Evolutionary conservation across 2,888 invertebrate species (phyloP).

Genomic region (Scrobipalpa costella): DNA sequence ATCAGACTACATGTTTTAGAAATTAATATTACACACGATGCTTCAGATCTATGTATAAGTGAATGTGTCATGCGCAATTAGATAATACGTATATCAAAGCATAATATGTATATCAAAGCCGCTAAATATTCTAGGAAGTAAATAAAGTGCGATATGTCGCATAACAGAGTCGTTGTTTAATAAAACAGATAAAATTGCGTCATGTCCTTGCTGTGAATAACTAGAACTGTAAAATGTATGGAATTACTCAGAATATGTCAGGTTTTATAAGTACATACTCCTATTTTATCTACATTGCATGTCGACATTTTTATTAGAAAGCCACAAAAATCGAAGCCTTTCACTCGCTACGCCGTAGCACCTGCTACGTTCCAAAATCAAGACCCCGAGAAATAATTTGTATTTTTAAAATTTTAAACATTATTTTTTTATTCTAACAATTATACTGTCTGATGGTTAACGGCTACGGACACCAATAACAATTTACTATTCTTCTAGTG

Average conservation of each 20-base stretch:
- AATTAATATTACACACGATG: neutral
- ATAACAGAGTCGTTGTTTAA: neutral
- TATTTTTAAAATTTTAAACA: no score
- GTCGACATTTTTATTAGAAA: no score
- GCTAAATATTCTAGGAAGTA: constrained; percentile 6
- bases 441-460: no score
- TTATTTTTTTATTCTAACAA: no score
- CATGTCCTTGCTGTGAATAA: constrained; percentile 3
- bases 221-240: neutral
- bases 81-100: neutral
- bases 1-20: neutral
- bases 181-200: neutral
- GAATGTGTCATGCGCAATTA: neutral
- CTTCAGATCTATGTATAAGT: no score
- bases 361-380: no score
- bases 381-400: no score
- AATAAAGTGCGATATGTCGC: neutral
- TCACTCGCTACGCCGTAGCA: no score
- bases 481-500: no score
- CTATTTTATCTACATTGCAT: no score
- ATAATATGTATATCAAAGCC: neutral
- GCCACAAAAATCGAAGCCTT: no score
- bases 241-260: neutral
- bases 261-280: neutral
- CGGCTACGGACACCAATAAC: no score